These are phyloP conservation scores for Diachrysia chrysitis DNA, from an alignment of 2,888 invertebrate genomes.

Conservation along the genomic window DNA sequence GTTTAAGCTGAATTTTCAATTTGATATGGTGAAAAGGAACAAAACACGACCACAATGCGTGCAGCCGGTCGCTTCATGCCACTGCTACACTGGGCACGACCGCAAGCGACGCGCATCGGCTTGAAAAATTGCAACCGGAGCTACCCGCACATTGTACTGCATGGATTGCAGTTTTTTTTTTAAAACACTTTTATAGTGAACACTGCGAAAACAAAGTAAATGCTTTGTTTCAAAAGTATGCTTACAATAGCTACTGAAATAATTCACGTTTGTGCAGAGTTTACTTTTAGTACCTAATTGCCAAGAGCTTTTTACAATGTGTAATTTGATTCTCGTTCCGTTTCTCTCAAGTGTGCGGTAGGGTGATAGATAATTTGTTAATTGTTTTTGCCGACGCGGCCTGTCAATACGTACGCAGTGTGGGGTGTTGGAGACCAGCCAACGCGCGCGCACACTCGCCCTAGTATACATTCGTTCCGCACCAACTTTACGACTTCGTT, in stretches of 20 bases:
- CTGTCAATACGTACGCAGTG: constrained; percentile 67
- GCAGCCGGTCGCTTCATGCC: constrained; percentile 43
- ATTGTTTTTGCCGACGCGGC: constrained; percentile 67
- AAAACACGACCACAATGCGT: constrained; percentile 61
- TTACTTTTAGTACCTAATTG: no score
- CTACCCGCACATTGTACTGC: constrained; percentile 34
- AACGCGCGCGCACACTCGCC: constrained; percentile 70
- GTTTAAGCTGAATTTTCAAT: constrained; percentile 60
- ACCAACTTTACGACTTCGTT: constrained; percentile 79
- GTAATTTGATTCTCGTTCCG: neutral
- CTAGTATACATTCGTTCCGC: constrained; percentile 71
- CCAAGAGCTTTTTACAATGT: neutral
- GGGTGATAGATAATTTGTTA: constrained; percentile 66
- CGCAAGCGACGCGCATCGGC: constrained; percentile 43
- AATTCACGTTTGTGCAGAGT: neutral
- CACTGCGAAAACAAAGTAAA: neutral
- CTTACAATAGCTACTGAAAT: neutral
- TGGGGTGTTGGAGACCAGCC: constrained; percentile 73
- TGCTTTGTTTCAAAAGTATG: neutral
- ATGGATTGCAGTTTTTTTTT: constrained; percentile 24
- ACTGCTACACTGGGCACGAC: constrained; percentile 51
- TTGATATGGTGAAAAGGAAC: constrained; percentile 59
- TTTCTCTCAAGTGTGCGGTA: constrained; percentile 23
- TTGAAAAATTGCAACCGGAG: constrained; percentile 56
- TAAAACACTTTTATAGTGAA: constrained; percentile 4